phyloP scores from a whole-genome alignment of 2,888 invertebrate genomes.

The Carcina quercana region DNA sequence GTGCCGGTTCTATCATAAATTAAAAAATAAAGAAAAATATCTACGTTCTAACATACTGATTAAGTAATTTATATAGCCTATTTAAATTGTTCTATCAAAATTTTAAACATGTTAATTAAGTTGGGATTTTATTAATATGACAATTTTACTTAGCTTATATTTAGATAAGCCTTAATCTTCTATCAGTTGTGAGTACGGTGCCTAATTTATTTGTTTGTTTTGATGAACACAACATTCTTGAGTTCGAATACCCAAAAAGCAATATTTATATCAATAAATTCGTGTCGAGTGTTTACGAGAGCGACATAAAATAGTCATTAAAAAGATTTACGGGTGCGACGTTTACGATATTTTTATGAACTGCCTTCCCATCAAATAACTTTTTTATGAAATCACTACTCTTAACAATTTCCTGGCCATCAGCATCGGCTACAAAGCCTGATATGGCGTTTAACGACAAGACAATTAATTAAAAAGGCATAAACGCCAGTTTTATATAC shows the following conservation, averaged over 20 bases:
- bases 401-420: constrained; percentile 62
- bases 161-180: neutral
- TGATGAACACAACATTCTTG: too few relatives aligned
- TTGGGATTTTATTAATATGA: constrained; percentile 12
- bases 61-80: constrained; percentile 39
- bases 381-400: constrained; percentile 67
- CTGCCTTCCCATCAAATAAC: constrained; percentile 49
- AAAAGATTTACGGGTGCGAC: constrained; percentile 22
- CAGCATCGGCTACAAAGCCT: constrained; percentile 58
- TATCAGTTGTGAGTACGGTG: too few relatives aligned
- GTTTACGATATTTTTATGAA: constrained; percentile 60
- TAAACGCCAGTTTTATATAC: constrained; percentile 73
- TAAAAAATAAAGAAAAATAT: constrained; percentile 38
- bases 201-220: too few relatives aligned
- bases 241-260: too few relatives aligned
- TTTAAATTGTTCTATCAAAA: constrained; percentile 15
- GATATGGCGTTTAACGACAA: constrained; percentile 66
- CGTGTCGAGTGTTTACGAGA: too few relatives aligned
- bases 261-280: too few relatives aligned
- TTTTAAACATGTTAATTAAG: constrained; percentile 5
- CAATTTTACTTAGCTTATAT: constrained; percentile 1
- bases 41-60: constrained; percentile 33
- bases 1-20: constrained; percentile 45
- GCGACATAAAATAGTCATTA: constrained; percentile 8
- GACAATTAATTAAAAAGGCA: constrained; percentile 73